A percentile compares a stretch with the other conserved stretches of the same genome.
Evolutionary conservation across 37 sponge, comb jelly and placozoan genomes (phyloP).

Genomic region (Haliclona indistincta): DNA sequence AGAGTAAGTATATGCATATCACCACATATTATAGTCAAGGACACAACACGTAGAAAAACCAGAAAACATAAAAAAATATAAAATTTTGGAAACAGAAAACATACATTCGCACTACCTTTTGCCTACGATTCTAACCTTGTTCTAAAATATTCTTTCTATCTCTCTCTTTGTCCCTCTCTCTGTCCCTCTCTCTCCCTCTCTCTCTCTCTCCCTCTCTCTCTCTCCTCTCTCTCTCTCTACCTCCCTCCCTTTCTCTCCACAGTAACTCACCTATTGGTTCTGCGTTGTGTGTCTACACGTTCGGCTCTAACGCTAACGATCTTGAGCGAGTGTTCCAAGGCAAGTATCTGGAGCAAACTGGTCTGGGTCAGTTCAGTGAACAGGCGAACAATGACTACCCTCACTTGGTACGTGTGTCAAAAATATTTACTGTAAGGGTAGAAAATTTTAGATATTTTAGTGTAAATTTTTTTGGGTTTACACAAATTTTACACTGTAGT

Average conservation of each 20-base stretch:
- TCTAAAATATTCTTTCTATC: background rate
- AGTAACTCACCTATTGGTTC: slow-evolving; percentile 83
- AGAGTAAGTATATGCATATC: slow-evolving; percentile 42
- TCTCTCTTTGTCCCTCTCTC: no score
- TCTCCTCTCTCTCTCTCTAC: slow-evolving; percentile 17
- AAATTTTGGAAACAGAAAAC: no score
- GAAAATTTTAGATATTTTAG: no score
- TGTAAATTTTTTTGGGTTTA: no score
- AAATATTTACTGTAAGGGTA: no score
- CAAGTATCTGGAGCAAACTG: slow-evolving; percentile 7
- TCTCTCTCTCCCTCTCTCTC: slow-evolving; percentile 40
- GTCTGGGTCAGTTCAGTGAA: background rate
- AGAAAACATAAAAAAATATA: no score
- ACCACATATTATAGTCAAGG: background rate
- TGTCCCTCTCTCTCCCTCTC: no score
- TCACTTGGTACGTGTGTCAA: no score
- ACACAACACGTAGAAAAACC: no score
- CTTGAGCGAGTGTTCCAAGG: slow-evolving; percentile 41
- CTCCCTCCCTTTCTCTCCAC: slow-evolving; percentile 1
- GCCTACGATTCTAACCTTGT: background rate
- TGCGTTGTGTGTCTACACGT: slow-evolving; percentile 79
- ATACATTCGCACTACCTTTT: no score
- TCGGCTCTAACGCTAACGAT: slow-evolving; percentile 29
- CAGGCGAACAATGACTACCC: no score
- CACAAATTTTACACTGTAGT: no score